Base-by-base conservation (phyloP, 2,113 vertebrate species). In the Ornithorhynchus anatinus region DNA sequence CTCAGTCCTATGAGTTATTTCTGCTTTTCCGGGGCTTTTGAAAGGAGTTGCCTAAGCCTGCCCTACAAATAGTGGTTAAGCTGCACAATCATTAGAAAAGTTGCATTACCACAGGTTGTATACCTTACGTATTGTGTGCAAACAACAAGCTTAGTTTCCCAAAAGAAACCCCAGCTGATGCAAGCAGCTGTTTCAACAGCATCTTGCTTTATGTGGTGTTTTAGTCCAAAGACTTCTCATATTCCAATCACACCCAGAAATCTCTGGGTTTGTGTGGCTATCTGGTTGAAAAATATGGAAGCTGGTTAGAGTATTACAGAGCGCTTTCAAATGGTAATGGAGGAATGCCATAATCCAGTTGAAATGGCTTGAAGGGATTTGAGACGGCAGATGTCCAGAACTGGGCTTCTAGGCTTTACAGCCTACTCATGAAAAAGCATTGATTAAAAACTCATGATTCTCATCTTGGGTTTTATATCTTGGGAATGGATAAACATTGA, bases 1-100 rank as follows among this genome's bases (percentile, higher is more conserved):
- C n/a, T n/a, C n/a, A n/a, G n/a, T n/a, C n/a, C n/a, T n/a, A n/a
- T n/a, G n/a, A n/a, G n/a, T n/a, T n/a, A 27, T 50, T 72, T 59
- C 71, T 78, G 27, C 66, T 63, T 72, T 20, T 32, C 51, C 23
- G 61, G n/a, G 5, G 31, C 35, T 68, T 74, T 53, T 31, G 43
- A 33, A 68, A 57, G 25, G 20, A 6, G 58, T 68, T 44, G 39
- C 64, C 69, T 59, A 61, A 61, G 61, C 16, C 7, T 57, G 14
- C 31, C 56, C 37, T 70, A 48, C 48, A 62, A 64, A 42, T 11
- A 48, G 64, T 37, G 44, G 52, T 44, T 64, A 39, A 23, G 73
- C 53, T 9, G 37, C 29, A 13, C 52, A 20, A 14, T 32, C 29
- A 23, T 48, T 20, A 27, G 51, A 53, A 59, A 37, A 70, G 58